These are phyloP conservation scores for Lepidostoma basale DNA, from an alignment of 1,140 invertebrate species.

Conservation along the genomic window DNA sequence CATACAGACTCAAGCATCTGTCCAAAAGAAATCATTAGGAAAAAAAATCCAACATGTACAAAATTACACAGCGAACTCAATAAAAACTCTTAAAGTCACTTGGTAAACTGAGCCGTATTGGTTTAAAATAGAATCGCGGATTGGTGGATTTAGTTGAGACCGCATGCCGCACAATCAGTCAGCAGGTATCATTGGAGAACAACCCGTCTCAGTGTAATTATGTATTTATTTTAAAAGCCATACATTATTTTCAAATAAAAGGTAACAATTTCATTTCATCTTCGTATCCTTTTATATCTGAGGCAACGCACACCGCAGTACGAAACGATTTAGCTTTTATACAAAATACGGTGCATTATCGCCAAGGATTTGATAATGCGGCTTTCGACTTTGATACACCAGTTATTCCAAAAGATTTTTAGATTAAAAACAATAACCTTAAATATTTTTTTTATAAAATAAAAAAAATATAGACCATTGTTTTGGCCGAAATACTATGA, in stretches of 20 bases:
- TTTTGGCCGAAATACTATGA: too few relatives aligned
- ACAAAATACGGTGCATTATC: conserved; percentile 31
- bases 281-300: conserved; percentile 28
- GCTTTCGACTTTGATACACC: conserved; percentile 1
- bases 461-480: too few relatives aligned
- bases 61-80: too few relatives aligned
- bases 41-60: too few relatives aligned
- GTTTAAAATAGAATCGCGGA: too few relatives aligned
- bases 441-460: neutral
- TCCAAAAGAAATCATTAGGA: too few relatives aligned
- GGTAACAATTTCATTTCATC: conserved; percentile 41
- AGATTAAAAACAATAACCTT: neutral
- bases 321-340: conserved; percentile 8
- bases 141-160: too few relatives aligned
- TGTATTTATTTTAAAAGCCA: conserved; percentile 47
- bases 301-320: neutral
- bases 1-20: too few relatives aligned
- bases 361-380: neutral
- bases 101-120: too few relatives aligned
- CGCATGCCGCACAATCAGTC: neutral
- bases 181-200: conserved; percentile 39
- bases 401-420: conserved; percentile 12
- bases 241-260: conserved; percentile 47
- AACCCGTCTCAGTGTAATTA: conserved; percentile 41
- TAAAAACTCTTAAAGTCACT: too few relatives aligned